Evolutionary conservation across 2,797 vertebrate genomes (phyloP), one percentile per base, ranked within the genome.

Genomic region (Alectoris magna): DNA sequence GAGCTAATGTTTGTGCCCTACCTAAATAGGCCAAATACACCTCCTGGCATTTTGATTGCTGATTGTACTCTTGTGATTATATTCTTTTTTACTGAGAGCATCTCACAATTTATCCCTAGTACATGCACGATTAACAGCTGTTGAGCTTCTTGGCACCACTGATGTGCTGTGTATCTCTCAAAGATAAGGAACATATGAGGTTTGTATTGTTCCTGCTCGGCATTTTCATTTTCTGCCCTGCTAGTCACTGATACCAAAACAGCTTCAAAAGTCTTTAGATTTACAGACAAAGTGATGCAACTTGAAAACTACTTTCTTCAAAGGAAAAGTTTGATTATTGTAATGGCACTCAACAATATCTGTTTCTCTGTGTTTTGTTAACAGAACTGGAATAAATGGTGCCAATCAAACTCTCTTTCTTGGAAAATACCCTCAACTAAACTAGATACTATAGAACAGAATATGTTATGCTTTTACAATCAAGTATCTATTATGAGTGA

Each of bases 201-300:
- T 39, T 85, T 56, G 31, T 82, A 73, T 84, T 82, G 34, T 77
- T 94, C 72, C 59, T 91, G 10, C 39, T 94, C n/a, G 91, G 78
- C 70, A 80, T 89, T 91, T 93, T 93, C 79, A 88, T 92, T 91
- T 96, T 94, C 79, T 88, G 44, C 53, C 56, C 53, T 91, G 64
- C 74, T 93, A 90, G 88, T 88, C 88, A 93, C 71, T 58, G 62
- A 84, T 95, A 66, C 81, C 62, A 91, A 78, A 95, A 86, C 78
- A 89, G 91, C 72, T 87, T 90, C 74, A 90, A 68, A 92, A 95
- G 87, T 91, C 66, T 63, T 78, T 70, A 72, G 48, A 87, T 93
- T 84, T 92, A 88, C 87, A 84, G 53, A 44, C 24, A 58, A 83
- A 83, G 36, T 39, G 67, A 84, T 56, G 58, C 22, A 69, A 78